Evolutionary conservation across 1,140 invertebrate species (phyloP).

Genomic region (Drosophila elegans): DNA sequence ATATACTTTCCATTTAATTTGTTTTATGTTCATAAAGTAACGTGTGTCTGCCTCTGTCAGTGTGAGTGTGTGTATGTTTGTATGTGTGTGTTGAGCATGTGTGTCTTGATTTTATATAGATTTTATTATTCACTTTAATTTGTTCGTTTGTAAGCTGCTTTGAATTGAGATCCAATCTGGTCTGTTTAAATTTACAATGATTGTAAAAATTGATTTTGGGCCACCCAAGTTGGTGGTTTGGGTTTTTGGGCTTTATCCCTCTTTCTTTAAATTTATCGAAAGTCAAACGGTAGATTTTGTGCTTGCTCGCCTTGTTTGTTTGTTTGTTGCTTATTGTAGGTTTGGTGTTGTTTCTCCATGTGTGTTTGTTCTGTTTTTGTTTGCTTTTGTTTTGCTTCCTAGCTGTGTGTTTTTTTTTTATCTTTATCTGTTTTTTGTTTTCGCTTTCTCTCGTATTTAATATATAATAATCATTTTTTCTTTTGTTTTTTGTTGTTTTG

Average conservation of each 20-base stretch:
- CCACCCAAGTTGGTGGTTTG: not conserved
- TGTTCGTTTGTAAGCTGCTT: conserved; percentile 44
- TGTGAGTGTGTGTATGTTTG: conserved; percentile 32
- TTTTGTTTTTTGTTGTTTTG: conserved; percentile 37
- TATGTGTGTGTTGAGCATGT: conserved; percentile 38
- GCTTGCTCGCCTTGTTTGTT: conserved; percentile 54
- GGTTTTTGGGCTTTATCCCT: not conserved
- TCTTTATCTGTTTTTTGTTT: conserved; percentile 30
- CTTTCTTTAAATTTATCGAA: conserved; percentile 49
- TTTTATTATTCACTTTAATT: conserved; percentile 15
- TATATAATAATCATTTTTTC: conserved; percentile 74
- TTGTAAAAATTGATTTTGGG: conserved; percentile 51
- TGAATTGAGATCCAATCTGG: conserved; percentile 52
- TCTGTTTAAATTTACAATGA: conserved; percentile 53
- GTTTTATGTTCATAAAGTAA: conserved; percentile 80
- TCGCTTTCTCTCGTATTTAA: conserved; percentile 63
- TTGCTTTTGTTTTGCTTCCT: conserved; percentile 45
- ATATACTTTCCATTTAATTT: conserved; percentile 82
- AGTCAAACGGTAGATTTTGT: conserved; percentile 53
- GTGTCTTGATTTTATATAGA: conserved; percentile 36
- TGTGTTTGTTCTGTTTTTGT: conserved; percentile 26
- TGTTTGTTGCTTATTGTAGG: conserved; percentile 40
- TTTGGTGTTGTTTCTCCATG: conserved; percentile 48
- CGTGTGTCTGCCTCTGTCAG: conserved; percentile 75
- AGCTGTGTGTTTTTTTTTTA: conserved; percentile 23